Evolutionary conservation across 64 coral and sea anemone genomes (phyloP).

Genomic region (Pocillopora damicornis): DNA sequence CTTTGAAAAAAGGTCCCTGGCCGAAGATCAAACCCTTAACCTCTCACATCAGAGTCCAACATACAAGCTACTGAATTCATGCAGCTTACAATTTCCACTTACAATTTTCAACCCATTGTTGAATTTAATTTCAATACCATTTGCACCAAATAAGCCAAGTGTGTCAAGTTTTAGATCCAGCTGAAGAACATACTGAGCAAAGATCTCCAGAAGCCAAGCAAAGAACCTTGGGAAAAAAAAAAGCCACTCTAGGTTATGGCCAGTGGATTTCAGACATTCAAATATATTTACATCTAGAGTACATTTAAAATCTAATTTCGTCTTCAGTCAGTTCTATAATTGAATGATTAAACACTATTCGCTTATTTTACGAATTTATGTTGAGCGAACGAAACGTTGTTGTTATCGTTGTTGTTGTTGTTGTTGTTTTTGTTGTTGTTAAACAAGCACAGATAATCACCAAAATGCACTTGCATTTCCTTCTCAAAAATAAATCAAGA

Average conservation of each 20-base stretch:
- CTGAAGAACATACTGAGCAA: conserved; percentile 42
- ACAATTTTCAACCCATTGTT: conserved; percentile 59
- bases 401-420: too few relatives aligned
- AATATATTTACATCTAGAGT: background rate
- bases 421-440: too few relatives aligned
- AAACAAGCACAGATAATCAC: too few relatives aligned
- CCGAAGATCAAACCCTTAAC: too few relatives aligned
- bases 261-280: background rate
- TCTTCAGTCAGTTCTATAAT: too few relatives aligned
- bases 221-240: conserved; percentile 62
- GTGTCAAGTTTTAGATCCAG: conserved; percentile 67
- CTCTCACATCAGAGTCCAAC: too few relatives aligned
- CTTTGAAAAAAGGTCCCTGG: too few relatives aligned
- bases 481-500: too few relatives aligned
- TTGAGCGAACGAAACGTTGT: background rate
- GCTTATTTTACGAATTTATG: background rate
- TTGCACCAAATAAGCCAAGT: conserved; percentile 66
- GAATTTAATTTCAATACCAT: conserved; percentile 66
- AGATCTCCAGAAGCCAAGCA: conserved; percentile 69
- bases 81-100: conserved; percentile 7
- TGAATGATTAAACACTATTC: too few relatives aligned
- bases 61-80: background rate
- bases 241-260: background rate
- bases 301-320: background rate
- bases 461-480: too few relatives aligned